Percentiles rank a stretch among this genome's conserved stretches.
phyloP scores from a whole-genome alignment of 2,113 vertebrate genomes.

The Brachyhypopomus gauderio region DNA sequence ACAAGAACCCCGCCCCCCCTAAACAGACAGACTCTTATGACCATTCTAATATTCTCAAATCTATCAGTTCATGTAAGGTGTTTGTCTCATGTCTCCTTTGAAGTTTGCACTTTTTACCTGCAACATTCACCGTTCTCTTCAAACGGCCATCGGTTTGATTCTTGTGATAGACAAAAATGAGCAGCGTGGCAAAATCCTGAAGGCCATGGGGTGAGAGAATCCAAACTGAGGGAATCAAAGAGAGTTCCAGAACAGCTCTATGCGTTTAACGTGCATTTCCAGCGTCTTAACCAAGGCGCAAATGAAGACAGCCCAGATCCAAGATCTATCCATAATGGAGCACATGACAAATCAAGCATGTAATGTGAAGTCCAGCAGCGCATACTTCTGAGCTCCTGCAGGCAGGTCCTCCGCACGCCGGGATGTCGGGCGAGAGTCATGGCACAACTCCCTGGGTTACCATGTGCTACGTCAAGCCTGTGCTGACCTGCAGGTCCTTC shows the following conservation, averaged over 20 bases:
- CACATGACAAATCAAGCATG: no score
- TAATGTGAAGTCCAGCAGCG: no score
- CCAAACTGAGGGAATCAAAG: background rate
- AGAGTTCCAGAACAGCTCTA: background rate
- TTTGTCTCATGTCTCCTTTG: background rate
- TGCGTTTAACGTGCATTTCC: background rate
- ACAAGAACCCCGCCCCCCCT: background rate
- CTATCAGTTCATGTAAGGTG: background rate
- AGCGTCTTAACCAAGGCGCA: conserved; percentile 1
- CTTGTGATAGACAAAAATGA: background rate
- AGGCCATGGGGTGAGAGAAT: background rate
- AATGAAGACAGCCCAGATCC: background rate
- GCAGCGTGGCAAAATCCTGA: no score
- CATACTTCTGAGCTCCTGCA: no score
- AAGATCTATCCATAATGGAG: background rate
- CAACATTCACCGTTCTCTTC: background rate
- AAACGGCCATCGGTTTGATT: background rate
- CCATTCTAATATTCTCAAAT: background rate
- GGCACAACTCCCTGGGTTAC: background rate
- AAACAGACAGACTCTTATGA: background rate
- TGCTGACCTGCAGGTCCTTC: background rate
- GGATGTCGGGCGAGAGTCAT: background rate
- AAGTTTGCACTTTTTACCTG: background rate
- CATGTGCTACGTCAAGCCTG: background rate
- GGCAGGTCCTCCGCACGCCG: no score